These are phyloP conservation scores for Pemphigus obesinymphae DNA, from an alignment of 1,140 invertebrate genomes.

Conservation along the genomic window DNA sequence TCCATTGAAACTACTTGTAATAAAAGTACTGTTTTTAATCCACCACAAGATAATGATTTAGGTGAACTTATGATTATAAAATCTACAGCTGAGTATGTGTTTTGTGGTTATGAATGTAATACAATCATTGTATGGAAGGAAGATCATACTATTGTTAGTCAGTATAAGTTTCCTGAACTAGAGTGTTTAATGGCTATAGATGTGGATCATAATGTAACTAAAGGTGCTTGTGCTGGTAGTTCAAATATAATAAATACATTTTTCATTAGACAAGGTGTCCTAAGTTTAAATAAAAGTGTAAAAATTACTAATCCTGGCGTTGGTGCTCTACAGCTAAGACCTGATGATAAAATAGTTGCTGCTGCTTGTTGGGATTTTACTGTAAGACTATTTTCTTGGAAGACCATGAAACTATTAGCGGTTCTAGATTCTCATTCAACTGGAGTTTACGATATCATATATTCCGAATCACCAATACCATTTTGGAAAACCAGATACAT, in stretches of 20 bases:
- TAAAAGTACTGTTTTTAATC: neutral
- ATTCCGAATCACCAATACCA: constrained; percentile 58
- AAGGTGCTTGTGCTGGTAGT: constrained; percentile 62
- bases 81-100: neutral
- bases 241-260: constrained; percentile 56
- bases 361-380: constrained; percentile 71
- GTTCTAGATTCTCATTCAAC: constrained; percentile 67
- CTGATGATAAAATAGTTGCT: constrained; percentile 70
- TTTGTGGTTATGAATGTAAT: constrained; percentile 20
- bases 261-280: constrained; percentile 46
- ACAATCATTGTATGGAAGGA: neutral
- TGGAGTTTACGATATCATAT: constrained; percentile 64
- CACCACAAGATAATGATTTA: neutral
- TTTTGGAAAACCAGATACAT: constrained; percentile 62
- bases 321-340: constrained; percentile 62
- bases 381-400: constrained; percentile 72
- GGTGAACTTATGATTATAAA: neutral
- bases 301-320: constrained; percentile 67
- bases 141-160: neutral
- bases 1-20: neutral
- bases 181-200: constrained; percentile 65
- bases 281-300: constrained; percentile 56
- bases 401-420: constrained; percentile 66
- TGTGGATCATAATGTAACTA: constrained; percentile 59
- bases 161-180: neutral